Conservation (phyloP, 2,888 invertebrate genomes). For the Polydrusus cervinus region DNA sequence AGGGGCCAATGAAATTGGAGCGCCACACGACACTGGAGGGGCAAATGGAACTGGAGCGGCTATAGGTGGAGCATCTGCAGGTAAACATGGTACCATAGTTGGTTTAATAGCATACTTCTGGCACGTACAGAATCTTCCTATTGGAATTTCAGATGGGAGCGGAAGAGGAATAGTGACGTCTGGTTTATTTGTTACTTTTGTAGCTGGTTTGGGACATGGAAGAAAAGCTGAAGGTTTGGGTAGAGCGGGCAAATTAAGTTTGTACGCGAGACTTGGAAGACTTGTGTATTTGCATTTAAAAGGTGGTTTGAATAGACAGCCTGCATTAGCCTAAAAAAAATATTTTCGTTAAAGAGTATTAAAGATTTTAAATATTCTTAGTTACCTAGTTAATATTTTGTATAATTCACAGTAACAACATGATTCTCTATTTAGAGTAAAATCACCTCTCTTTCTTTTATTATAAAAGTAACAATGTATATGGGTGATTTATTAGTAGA, state of each 20-base stretch:
- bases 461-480: no score
- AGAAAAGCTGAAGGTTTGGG: slow-evolving; percentile 9
- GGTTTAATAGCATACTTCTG: slow-evolving; percentile 49
- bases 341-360: no score
- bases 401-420: no score
- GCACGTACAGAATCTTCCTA: slow-evolving; percentile 48
- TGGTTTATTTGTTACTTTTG: slow-evolving; percentile 34
- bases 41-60: neutral
- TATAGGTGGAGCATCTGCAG: neutral
- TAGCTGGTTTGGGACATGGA: slow-evolving; percentile 30
- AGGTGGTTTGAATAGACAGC: neutral
- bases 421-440: no score
- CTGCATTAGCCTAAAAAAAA: slow-evolving; percentile 4
- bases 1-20: neutral
- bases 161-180: slow-evolving; percentile 44
- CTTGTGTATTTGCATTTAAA: neutral
- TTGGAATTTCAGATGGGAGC: slow-evolving; percentile 38
- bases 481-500: no score
- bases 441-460: no score
- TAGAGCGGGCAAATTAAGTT: neutral
- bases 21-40: neutral
- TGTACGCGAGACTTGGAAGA: neutral
- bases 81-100: slow-evolving; percentile 37
- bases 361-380: no score
- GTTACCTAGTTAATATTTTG: no score